Base-by-base conservation (phyloP, 2,888 invertebrate species). In the Ophonus ardosiacus region DNA sequence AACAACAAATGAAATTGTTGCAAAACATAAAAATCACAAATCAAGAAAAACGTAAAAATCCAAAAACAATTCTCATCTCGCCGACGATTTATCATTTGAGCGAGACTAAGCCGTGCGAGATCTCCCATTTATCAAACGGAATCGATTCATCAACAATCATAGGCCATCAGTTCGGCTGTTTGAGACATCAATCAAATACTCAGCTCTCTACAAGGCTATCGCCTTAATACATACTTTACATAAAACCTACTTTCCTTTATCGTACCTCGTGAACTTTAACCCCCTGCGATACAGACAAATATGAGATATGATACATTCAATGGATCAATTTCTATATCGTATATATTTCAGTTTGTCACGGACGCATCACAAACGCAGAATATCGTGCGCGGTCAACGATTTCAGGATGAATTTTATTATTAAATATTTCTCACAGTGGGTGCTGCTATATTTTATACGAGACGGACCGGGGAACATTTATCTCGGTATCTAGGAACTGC, bases 41-140 rank as follows among this genome's bases (percentile, higher is more conserved):
- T 51, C 65, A 81, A 81, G 43, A 18, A 80, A 78, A 78, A 63
- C 40, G 63, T 40, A 83, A 76, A 76, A 83, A 76, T 61, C 21
- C 79, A 68, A 84, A 84, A 79, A 85, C 85, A 85, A 85, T 85
- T 79, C 85, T 79, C 63, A 74, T 84, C 76, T 78, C 78, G 10
- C 51, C 17, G 18, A 51, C 61, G 38, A 84, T 84, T 84, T 84
- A 84, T 85, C 80, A 85, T 7, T 63, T 51, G 78, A 18, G 78
- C 76, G 78, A 68, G 51, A 13, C 89, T 88, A 51, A 51, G 89
- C 90, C 88, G 87, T 86, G 86, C 88, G 87, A 88, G 89, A 90
- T 90, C 90, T 90, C 90, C 90, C 90, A 91, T 91, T 90, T 90
- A 91, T 91, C 90, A 90, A 89, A 87, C 86, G 87, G 88, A 90